Base-by-base conservation (phyloP, 2,797 vertebrate species). In the Bovichtus variegatus region DNA sequence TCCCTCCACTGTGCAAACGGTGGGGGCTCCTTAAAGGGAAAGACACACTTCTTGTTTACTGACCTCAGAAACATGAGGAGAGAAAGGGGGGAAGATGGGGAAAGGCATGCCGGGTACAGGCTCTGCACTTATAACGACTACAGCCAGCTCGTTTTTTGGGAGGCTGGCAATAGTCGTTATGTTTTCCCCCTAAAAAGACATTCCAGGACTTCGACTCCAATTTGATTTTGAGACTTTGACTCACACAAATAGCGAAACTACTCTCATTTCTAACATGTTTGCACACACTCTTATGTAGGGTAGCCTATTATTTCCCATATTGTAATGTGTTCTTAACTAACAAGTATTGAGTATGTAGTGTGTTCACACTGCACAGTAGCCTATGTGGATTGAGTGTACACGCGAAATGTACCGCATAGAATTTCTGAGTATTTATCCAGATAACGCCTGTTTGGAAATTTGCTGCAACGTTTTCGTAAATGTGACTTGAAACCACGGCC, bases 11-110 rank as follows among this genome's bases (percentile, higher is more conserved):
- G 76, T 65, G 76, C 87, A 62, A 53, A 72, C 60, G 93, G 96
- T 91, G 91, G 95, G 95, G 95, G 94, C 87, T 92, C 90, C 95
- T 96, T 96, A 96, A 96, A 96, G 94, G 93, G 86, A 87, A 93
- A 95, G 85, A 64, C 92, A 89, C 94, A 73, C 88, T 86, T 88
- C 86, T 90, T 93, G 93, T 94, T 94, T 94, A 89, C 89, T 92
- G 89, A 91, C 91, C 90, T 89, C 87, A 60, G 90, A 86, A 90
- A 91, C 82, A 88, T 73, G 86, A 90, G 82, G 53, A 75, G 70
- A 62, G 71, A 79, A 41, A 77, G 46, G 59, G 80, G 53, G 66
- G 59, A 16, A 57, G 67, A 61, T 67, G 55, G 43, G 64, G 73
- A 66, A 74, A 87, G 69, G 74, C 71, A 80, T 75, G 68, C 60